phyloP scores from a whole-genome alignment of 1,140 invertebrate species.

The Diabrotica virgifera region DNA sequence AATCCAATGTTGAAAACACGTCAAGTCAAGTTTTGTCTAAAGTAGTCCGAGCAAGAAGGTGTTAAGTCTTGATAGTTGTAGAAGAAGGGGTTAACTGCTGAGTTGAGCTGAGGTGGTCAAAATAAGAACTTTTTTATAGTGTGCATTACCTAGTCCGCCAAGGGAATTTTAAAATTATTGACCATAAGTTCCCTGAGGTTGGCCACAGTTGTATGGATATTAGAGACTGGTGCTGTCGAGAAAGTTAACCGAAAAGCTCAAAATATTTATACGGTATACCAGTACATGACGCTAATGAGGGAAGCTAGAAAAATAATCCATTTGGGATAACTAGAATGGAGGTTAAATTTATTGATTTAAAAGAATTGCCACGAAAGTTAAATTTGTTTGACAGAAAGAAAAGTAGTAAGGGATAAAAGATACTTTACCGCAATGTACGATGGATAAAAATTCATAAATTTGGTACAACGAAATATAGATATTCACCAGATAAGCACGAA shows the following conservation, averaged over 20 bases:
- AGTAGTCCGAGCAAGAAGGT: too few relatives aligned
- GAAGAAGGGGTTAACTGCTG: too few relatives aligned
- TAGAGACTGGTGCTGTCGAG: slow-evolving; percentile 28
- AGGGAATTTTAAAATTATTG: slow-evolving; percentile 18
- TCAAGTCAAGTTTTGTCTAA: too few relatives aligned
- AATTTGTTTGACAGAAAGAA: too few relatives aligned
- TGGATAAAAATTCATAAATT: background rate
- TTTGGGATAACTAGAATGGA: slow-evolving; percentile 11
- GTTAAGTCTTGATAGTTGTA: too few relatives aligned
- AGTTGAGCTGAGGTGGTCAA: too few relatives aligned
- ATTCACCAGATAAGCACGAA: background rate
- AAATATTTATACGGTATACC: slow-evolving; percentile 26
- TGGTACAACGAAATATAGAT: background rate
- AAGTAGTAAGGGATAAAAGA: background rate
- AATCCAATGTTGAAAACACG: too few relatives aligned
- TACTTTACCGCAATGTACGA: background rate
- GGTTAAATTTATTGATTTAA: slow-evolving; percentile 22
- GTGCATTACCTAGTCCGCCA: slow-evolving; percentile 21
- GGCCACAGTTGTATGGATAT: slow-evolving; percentile 27
- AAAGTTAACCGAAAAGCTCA: slow-evolving; percentile 25
- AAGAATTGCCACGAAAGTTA: too few relatives aligned
- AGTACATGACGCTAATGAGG: slow-evolving; percentile 24
- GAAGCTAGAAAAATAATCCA: slow-evolving; percentile 15
- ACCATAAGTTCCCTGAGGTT: slow-evolving; percentile 31
- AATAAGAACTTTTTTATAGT: too few relatives aligned